These are phyloP conservation scores for Halichoerus grypus DNA, from an alignment of 2,113 vertebrate genomes.

Conservation along the genomic window DNA sequence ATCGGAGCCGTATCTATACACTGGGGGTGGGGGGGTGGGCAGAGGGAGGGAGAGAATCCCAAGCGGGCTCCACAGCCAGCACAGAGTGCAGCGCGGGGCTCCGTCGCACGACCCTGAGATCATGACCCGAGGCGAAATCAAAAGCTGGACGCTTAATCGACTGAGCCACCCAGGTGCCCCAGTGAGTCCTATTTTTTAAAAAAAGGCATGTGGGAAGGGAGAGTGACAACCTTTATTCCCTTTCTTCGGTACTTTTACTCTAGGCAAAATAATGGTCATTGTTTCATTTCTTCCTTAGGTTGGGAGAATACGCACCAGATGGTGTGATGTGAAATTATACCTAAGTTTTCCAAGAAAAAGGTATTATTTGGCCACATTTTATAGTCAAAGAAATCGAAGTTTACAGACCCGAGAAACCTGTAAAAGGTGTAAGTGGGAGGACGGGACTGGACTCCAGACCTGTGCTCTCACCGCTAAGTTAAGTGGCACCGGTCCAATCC, in stretches of 20 bases:
- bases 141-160: background rate
- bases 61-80: background rate
- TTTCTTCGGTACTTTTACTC: background rate
- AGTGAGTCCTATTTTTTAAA: background rate
- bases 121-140: background rate
- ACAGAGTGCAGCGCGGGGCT: background rate
- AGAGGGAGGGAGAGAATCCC: background rate
- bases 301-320: background rate
- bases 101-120: background rate
- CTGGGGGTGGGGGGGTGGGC: background rate
- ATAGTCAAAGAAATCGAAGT: background rate
- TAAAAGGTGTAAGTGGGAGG: background rate
- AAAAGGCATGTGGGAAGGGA: too few species aligned
- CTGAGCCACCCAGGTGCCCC: background rate
- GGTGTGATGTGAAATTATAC: background rate
- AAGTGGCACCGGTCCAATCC: background rate
- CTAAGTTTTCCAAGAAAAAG: background rate
- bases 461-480: rapidly evolving
- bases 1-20: background rate
- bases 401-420: background rate
- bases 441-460: background rate
- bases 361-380: background rate
- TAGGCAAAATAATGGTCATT: background rate
- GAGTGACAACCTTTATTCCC: background rate
- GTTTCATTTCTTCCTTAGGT: background rate